These are phyloP conservation scores for Sciaenops ocellatus DNA, from an alignment of 2,797 vertebrate genomes.

Conservation along the genomic window DNA sequence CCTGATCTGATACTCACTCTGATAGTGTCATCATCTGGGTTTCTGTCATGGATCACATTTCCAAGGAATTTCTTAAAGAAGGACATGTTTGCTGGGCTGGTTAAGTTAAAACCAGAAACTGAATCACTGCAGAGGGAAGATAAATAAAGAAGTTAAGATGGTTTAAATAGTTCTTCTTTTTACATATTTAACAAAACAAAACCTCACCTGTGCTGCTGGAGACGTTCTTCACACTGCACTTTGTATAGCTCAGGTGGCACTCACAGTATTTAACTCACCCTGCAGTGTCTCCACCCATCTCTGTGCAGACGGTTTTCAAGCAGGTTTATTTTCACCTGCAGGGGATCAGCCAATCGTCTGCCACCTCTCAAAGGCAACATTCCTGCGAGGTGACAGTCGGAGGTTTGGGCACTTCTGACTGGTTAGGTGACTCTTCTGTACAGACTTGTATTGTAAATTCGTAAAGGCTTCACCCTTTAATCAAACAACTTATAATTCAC, in stretches of 20 bases:
- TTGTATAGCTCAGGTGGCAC: not conserved
- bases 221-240: not conserved
- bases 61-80: slow-evolving; percentile 86
- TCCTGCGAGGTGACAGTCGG: slow-evolving; percentile 36
- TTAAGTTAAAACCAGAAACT: not conserved
- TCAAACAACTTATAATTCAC: slow-evolving; percentile 20
- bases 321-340: slow-evolving; percentile 28
- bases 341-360: slow-evolving; percentile 49
- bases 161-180: not conserved
- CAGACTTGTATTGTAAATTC: slow-evolving; percentile 11
- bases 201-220: slow-evolving; percentile 45
- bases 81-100: slow-evolving; percentile 80
- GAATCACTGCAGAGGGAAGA: not conserved
- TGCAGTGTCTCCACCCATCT: slow-evolving; percentile 48
- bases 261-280: slow-evolving; percentile 13
- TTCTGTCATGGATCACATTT: slow-evolving; percentile 44
- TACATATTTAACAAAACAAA: not conserved
- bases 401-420: slow-evolving; percentile 34
- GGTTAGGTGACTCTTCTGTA: slow-evolving; percentile 50
- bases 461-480: slow-evolving; percentile 16
- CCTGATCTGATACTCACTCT: slow-evolving; percentile 54
- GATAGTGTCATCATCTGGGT: slow-evolving; percentile 28
- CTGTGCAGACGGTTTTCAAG: not conserved
- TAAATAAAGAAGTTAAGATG: not conserved
- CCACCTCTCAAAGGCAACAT: slow-evolving; percentile 38